phyloP scores from a whole-genome alignment of 2,888 invertebrate species.

The Drosophila emarginata region DNA sequence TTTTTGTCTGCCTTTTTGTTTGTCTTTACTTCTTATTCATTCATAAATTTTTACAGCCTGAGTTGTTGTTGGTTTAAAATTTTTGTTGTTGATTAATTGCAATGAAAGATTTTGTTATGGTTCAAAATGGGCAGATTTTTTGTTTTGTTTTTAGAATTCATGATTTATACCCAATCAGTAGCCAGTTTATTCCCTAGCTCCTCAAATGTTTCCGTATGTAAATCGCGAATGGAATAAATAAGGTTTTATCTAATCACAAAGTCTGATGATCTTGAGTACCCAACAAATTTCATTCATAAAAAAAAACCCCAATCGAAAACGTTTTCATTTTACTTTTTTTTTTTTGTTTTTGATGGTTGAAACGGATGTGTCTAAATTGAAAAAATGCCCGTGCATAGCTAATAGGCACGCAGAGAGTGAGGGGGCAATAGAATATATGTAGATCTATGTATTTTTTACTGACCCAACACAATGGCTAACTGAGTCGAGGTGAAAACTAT shows the following conservation, averaged over 20 bases:
- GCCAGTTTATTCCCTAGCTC: background rate
- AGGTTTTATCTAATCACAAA: constrained; percentile 37
- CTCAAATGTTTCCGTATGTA: background rate
- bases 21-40: constrained; percentile 50
- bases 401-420: constrained; percentile 56
- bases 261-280: background rate
- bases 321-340: constrained; percentile 8
- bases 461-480: constrained; percentile 26
- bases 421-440: background rate
- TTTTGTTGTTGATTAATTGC: constrained; percentile 41
- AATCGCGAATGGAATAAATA: background rate
- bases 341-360: constrained; percentile 7
- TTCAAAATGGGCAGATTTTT: constrained; percentile 1
- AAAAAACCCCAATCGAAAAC: constrained; percentile 10
- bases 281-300: constrained; percentile 38
- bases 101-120: constrained; percentile 22
- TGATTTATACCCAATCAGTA: background rate
- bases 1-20: constrained; percentile 30
- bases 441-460: constrained; percentile 7
- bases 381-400: constrained; percentile 56
- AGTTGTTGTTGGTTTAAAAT: constrained; percentile 30
- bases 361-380: constrained; percentile 66
- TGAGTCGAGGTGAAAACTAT: background rate
- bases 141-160: background rate
- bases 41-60: constrained; percentile 62